A percentile compares a stretch with the other conserved stretches of the same genome.
phyloP scores from a whole-genome alignment of 2,888 invertebrate species.

The Lacanobia wlatinum region DNA sequence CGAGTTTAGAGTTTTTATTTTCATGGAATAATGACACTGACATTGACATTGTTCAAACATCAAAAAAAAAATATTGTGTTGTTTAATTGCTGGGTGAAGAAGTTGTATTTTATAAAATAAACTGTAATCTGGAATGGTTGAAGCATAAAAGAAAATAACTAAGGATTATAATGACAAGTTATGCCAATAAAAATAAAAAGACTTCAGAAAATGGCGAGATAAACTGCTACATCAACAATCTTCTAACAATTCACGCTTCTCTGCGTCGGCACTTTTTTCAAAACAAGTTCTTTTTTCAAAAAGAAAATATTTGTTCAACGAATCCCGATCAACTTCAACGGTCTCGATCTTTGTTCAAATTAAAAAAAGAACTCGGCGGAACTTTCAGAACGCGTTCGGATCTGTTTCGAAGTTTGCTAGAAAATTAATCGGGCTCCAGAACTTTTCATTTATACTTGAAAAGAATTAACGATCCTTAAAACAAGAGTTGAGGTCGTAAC shows the following conservation, averaged over 20 bases:
- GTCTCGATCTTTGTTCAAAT: conserved; percentile 49
- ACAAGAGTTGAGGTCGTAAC: conserved; percentile 57
- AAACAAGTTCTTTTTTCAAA: conserved; percentile 4
- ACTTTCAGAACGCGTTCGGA: conserved; percentile 61
- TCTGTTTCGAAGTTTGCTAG: conserved; percentile 66
- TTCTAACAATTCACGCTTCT: conserved; percentile 18
- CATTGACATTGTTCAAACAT: too few species aligned
- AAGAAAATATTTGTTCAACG: conserved; percentile 29
- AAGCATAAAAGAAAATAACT: not conserved
- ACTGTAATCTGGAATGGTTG: too few species aligned
- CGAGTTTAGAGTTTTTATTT: too few species aligned
- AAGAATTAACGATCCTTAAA: conserved; percentile 77
- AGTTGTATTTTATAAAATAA: too few species aligned
- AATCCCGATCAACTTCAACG: conserved; percentile 31
- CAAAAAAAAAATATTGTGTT: too few species aligned
- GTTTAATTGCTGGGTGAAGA: too few species aligned
- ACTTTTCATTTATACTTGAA: conserved; percentile 72
- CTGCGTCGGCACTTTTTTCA: conserved; percentile 15
- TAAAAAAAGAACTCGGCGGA: conserved; percentile 49
- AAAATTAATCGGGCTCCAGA: conserved; percentile 76
- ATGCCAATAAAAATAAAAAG: not conserved
- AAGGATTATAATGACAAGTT: not conserved
- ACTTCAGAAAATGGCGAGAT: not conserved
- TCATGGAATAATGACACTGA: too few species aligned
- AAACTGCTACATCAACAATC: conserved; percentile 6